Evolutionary conservation across 2,797 vertebrate species (phyloP), one percentile per base, ranked within the genome.

Genomic region (Cygnus olor): DNA sequence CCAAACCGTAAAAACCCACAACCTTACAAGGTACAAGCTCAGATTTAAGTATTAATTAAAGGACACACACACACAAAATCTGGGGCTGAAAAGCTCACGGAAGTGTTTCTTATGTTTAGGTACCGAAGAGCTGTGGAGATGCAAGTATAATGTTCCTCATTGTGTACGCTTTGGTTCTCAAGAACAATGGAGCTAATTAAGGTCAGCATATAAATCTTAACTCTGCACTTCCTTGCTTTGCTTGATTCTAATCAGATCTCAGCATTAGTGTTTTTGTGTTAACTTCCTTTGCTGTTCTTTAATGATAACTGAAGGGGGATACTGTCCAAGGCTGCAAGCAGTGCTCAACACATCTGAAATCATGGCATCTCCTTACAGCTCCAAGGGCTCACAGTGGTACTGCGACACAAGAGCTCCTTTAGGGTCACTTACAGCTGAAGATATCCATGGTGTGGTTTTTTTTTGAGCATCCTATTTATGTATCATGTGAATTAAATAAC

Each of bases 151-250:
- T 20, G 72, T 57, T 92, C 65, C 80, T 89, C 88, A 89, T 73
- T 95, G 96, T 96, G 93, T 94, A 93, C 1, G 2, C 94, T 94
- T 91, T 7, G 2, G 45, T 72, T 93, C 95, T 85, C 92, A 80
- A 95, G 92, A 97, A 97, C 96, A 97, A 97, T 96, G 66, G 96
- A 92, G 94, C 94, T 95, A 96, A 97, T 96, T 95, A 96, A 95
- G 93, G 92, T 83, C 96, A 70, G 88, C 56, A 6, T 95, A 96
- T 94, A 97, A 97, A 97, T 96, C 94, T 96, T 95, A 92, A 93
- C 86, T 94, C 94, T 94, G 91, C 94, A 96, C 96, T 95, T 96
- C 95, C 96, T 96, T 96, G 96, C 95, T 89, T 81, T 40, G 0
- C 90, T 90, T 95, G 96, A 95, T 97, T 93, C 95, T 96, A 96